phyloP scores from a whole-genome alignment of 2,797 vertebrate species.

The Oryzias dopingdopingensis region DNA sequence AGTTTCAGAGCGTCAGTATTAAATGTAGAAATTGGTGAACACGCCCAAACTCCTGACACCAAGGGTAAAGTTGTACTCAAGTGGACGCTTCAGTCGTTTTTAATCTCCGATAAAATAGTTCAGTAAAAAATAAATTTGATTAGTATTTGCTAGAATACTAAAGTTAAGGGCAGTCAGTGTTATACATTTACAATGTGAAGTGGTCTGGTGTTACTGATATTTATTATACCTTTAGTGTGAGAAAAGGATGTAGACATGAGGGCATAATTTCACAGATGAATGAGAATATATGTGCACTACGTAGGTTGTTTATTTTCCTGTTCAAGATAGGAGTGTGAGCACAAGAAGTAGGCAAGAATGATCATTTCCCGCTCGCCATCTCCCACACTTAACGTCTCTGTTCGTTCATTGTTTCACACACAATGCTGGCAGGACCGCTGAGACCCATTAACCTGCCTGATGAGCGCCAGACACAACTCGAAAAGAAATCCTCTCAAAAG shows the following conservation, averaged over 20 bases:
- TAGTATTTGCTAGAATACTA: too few species aligned
- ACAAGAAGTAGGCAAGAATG: conserved; percentile 55
- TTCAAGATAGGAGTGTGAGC: conserved; percentile 34
- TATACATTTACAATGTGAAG: neutral
- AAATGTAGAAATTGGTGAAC: too few species aligned
- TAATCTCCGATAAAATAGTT: too few species aligned
- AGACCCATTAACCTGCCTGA: conserved; percentile 34
- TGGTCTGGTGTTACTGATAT: neutral
- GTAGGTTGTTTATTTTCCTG: conserved; percentile 43
- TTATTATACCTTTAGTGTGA: neutral
- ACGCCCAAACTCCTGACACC: too few species aligned
- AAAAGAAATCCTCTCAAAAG: conserved; percentile 29
- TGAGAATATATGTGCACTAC: conserved; percentile 21
- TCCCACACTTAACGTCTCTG: conserved; percentile 52
- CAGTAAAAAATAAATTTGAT: too few species aligned
- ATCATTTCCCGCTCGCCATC: conserved; percentile 50
- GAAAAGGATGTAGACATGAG: conserved; percentile 10
- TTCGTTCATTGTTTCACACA: conserved; percentile 61
- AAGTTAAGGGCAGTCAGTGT: too few species aligned
- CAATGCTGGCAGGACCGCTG: conserved; percentile 56
- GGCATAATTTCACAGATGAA: conserved; percentile 8
- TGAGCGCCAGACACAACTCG: conserved; percentile 34
- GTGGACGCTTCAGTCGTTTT: too few species aligned
- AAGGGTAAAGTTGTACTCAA: too few species aligned
- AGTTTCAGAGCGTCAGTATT: too few species aligned